Evolutionary conservation across 2,888 invertebrate species (phyloP), one percentile per base, ranked within the genome.

Genomic region (Cabera pusaria): DNA sequence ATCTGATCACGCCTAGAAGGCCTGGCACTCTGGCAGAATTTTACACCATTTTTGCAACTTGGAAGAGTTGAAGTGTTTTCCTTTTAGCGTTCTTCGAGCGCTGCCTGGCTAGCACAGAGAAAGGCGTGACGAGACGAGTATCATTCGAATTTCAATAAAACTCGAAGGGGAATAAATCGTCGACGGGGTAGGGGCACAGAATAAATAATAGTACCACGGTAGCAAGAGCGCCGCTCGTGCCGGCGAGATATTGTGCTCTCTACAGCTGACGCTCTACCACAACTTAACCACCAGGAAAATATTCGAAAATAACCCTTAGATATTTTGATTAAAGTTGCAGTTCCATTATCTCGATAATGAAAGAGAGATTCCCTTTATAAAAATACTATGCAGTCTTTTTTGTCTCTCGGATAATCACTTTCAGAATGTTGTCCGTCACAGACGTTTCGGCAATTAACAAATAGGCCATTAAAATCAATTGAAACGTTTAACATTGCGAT

Each of bases 111-210:
- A 48, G 49, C 44, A 37, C 42, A 44, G 40, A 40, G 46, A 38
- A 38, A 51, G 49, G 52, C 44, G 49, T 37, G 47, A 52, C 66
- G 63, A 66, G 47, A 52, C 66, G 63, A 66, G 62, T 51, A 62
- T 65, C 58, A 71, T 78, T 75, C 71, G 66, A 72, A 75, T 76
- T 80, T 81, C 77, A 83, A 82, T 83, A 80, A 79, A 79, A 77
- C 59, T 77, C 71, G 66, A 76, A 74, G 75, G 76, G 74, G 71
- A 78, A 77, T 73, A 80, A 78, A 76, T 73, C 66, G 64, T 56
- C 44, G 63, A 52, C 54, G 62, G 56, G 57, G 62, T 61, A 41
- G 38, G 58, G 52, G 56, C 45, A 42, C 51, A 38, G 37, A 47
- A 36, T n/a, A n/a, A n/a, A n/a, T n/a, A n/a, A n/a, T n/a, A n/a